Evolutionary conservation across 2,888 invertebrate species (phyloP), one percentile per base, ranked within the genome.

Genomic region (Helicoverpa assulta): DNA sequence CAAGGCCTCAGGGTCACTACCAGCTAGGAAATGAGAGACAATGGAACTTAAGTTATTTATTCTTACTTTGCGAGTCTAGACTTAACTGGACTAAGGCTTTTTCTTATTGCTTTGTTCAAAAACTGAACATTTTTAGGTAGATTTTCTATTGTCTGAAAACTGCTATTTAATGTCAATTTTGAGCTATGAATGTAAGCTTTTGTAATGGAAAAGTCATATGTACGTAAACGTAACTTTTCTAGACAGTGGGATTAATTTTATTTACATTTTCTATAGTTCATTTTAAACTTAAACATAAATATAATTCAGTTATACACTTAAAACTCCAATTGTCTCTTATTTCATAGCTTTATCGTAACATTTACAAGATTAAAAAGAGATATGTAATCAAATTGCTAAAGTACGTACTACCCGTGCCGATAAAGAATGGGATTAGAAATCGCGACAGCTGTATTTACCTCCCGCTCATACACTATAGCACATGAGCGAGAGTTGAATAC

Each of bases 1-100:
- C 81, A 75, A 80, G 76, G 76, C 78, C 73, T 47, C 80, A 67
- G 58, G 75, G 76, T 81, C 81, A 76, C 64, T 70, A 80, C 51
- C 26, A 51, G 58, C 67, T 57, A 57, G n/a, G 63, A 70, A 76
- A 72, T 58, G 2, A 0, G 54, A 73, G 60, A 79, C 68, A 68
- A 67, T 79, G 61, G 70, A 70, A 66, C 67, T 43, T 55, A 70
- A 69, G 59, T 43, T 16, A 53, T 6, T 54, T 40, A 16, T 6
- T 19, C 37, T 59, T 29, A 33, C 26, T 50, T 33, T 19, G 21
- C 33, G 47, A 12, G 37, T 19, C 14, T 8, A n/a, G 4, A 6
- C 21, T 1, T 21, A 21, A 2, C 21, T 21, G 21, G 21, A 70
- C 51, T 12, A 57, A 5, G 7, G 6, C n/a, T n/a, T 26, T 14